Percentiles rank a stretch among this genome's conserved stretches.
Conservation (phyloP, 2,888 invertebrate species). For the Andrena dorsata region DNA sequence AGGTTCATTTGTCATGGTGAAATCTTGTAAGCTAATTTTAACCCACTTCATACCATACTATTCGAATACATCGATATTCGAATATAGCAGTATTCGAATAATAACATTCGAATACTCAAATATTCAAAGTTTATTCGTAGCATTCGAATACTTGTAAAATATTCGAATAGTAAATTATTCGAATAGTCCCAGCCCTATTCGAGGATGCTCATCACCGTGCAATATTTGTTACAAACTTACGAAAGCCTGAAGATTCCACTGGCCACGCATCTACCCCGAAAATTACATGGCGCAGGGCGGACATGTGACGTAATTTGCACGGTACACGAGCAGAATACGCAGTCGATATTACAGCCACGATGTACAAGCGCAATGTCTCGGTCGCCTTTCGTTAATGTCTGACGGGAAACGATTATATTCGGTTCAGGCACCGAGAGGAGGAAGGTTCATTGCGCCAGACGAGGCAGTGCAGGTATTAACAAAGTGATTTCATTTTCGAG, state of each 20-base stretch:
- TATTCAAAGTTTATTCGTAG: too few species aligned
- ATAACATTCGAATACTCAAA: too few species aligned
- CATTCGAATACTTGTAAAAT: too few species aligned
- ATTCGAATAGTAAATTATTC: too few species aligned
- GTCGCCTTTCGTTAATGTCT: slow-evolving; percentile 26
- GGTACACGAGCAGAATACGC: slow-evolving; percentile 48
- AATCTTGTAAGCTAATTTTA: too few species aligned
- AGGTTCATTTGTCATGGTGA: too few species aligned
- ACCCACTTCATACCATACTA: too few species aligned
- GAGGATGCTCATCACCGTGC: neutral
- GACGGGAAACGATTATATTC: slow-evolving; percentile 27
- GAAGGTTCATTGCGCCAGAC: neutral
- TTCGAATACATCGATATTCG: too few species aligned
- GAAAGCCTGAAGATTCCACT: slow-evolving; percentile 44
- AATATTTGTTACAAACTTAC: slow-evolving; percentile 19
- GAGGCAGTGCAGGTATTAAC: neutral
- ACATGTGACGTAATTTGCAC: slow-evolving; percentile 52
- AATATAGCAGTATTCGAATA: too few species aligned
- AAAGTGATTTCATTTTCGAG: slow-evolving; percentile 45
- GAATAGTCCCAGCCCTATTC: too few species aligned
- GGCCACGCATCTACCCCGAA: slow-evolving; percentile 36
- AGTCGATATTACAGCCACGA: slow-evolving; percentile 27
- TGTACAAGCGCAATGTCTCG: slow-evolving; percentile 35
- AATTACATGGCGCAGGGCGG: slow-evolving; percentile 53
- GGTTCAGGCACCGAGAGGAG: neutral